phyloP scores from a whole-genome alignment of 1,140 invertebrate genomes.

The Aradophagus sp. region DNA sequence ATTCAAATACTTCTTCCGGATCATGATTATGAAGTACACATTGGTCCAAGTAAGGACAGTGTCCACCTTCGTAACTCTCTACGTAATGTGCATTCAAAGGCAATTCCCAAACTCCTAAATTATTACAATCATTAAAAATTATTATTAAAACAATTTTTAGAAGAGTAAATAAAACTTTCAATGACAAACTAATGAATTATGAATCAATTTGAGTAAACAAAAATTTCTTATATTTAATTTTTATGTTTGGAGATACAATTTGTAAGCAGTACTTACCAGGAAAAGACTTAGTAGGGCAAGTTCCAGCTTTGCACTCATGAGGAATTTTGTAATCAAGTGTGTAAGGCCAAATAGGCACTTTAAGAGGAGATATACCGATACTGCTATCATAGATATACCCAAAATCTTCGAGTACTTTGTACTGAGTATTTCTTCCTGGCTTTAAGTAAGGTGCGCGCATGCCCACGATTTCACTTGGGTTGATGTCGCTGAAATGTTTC shows the following conservation, averaged over 20 bases:
- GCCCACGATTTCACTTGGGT: slow-evolving; percentile 87
- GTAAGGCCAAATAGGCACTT: slow-evolving; percentile 94
- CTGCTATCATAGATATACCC: slow-evolving; percentile 95
- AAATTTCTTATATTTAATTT: no score
- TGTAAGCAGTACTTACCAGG: no score
- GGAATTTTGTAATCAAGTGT: slow-evolving; percentile 93
- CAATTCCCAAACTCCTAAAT: slow-evolving; percentile 96
- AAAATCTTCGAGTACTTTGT: slow-evolving; percentile 92
- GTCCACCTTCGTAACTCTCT: slow-evolving; percentile 90
- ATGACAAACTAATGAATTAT: no score
- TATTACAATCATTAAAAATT: no score
- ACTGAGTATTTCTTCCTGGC: slow-evolving; percentile 92
- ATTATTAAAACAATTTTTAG: no score
- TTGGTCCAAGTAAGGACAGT: slow-evolving; percentile 94
- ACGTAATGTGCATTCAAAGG: slow-evolving; percentile 94
- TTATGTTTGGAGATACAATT: no score
- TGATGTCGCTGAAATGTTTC: slow-evolving; percentile 87
- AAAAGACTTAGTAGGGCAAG: slow-evolving; percentile 92
- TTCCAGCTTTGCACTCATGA: slow-evolving; percentile 93
- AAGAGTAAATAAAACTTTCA: no score
- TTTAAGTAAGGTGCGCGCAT: slow-evolving; percentile 93
- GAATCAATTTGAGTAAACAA: no score
- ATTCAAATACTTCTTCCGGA: slow-evolving; percentile 89
- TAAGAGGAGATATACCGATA: slow-evolving; percentile 87
- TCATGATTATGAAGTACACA: slow-evolving; percentile 94